Evolutionary conservation across 37 sponge, comb jelly and placozoan genomes (phyloP), one percentile per base, ranked within the genome.

Genomic region (Hormiphora californensis): DNA sequence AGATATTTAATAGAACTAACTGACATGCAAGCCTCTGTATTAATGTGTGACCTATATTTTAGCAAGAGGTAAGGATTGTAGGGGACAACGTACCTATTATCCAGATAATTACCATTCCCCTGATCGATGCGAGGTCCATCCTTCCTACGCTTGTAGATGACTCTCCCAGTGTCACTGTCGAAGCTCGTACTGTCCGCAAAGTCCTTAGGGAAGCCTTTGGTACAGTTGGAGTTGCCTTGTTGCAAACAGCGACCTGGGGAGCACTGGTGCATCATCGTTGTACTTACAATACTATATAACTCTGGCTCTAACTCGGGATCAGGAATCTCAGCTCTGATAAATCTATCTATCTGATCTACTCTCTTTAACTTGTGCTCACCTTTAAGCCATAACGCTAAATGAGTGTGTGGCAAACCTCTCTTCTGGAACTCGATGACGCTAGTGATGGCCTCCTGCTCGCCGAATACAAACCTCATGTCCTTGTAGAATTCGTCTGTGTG

Each of bases 401-500:
- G 68, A 25, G 68, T 39, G 34, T 65, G 68, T 11, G 68, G 68
- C 3, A 65, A 39, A 39, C 68, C 68, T 9, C 68, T 35, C 38
- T 65, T 65, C 36, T 65, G 68, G 36, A 65, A 65, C 19, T 65
- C 68, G 12, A 30, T 59, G 38, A 88, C 39, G 32, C 86, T 54
- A 2, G 90, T 46, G 23, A 69, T 27, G 28, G 88, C 73, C 3
- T 44, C 54, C 54, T 55, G 55, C 7, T 88, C 37, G 1, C 90
- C 87, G 55, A 92, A 90, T 40, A 54, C 43, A n/a, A 63, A 67
- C 65, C 62, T 91, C 0, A 91, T 57, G 30, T 86, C 59, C 0
- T 90, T 87, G 81, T 90, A 68, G 40, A 91, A 37, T 62, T 81
- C 31, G 44, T 44, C 43, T 33, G 55, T 25, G 59, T 91, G 91